These are phyloP conservation scores for Ophonus ardosiacus DNA, from an alignment of 2,888 invertebrate genomes.

Conservation along the genomic window DNA sequence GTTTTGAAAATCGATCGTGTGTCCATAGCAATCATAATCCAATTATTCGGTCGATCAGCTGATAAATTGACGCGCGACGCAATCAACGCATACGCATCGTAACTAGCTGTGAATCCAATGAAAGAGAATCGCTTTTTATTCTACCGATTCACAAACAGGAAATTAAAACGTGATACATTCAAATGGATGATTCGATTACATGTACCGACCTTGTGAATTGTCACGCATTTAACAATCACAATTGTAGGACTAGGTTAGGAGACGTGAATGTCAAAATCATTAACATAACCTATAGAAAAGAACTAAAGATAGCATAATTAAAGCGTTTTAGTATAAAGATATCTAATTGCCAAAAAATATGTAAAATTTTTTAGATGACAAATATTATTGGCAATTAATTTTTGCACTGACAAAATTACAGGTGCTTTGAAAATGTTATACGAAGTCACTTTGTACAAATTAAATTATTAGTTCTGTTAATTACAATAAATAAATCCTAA, in stretches of 20 bases:
- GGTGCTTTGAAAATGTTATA: no score
- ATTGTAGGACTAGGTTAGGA: not conserved
- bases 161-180: conserved; percentile 23
- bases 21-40: conserved; percentile 68
- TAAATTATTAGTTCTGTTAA: no score
- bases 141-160: not conserved
- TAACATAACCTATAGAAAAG: not conserved
- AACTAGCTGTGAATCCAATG: conserved; percentile 1
- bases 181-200: conserved; percentile 13
- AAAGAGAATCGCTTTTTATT: not conserved
- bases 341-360: no score
- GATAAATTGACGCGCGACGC: conserved; percentile 64
- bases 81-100: conserved; percentile 30
- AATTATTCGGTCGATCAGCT: conserved; percentile 68
- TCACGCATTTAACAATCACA: not conserved
- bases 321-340: no score
- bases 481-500: no score
- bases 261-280: not conserved
- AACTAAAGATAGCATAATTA: not conserved
- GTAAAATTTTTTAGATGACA: no score
- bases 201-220: not conserved
- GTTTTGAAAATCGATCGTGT: conserved; percentile 55
- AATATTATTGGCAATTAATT: no score
- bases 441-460: no score
- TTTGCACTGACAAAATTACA: no score